phyloP scores from a whole-genome alignment of 2,888 invertebrate genomes.

The Patella depressa region DNA sequence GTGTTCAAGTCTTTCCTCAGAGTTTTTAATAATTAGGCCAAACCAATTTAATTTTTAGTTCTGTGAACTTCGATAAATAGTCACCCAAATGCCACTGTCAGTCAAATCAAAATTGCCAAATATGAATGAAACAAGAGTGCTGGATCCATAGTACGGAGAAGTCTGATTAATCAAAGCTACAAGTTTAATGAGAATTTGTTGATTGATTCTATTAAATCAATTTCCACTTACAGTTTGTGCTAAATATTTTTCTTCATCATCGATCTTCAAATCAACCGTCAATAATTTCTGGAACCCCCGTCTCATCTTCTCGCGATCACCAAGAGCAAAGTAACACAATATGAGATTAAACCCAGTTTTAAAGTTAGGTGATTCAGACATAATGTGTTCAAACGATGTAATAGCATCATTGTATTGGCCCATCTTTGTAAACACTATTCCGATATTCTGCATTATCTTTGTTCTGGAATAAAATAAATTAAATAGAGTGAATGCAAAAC shows the following conservation, averaged over 20 bases:
- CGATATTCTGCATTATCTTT: slow-evolving; percentile 98
- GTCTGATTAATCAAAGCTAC: too few species aligned
- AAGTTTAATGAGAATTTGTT: too few species aligned
- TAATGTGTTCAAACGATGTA: slow-evolving; percentile 96
- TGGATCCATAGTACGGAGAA: too few species aligned
- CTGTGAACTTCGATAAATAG: too few species aligned
- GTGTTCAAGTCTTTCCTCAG: too few species aligned
- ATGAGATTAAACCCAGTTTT: slow-evolving; percentile 91
- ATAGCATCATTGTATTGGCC: slow-evolving; percentile 97
- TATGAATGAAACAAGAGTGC: too few species aligned
- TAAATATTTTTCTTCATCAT: slow-evolving; percentile 82
- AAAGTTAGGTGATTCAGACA: slow-evolving; percentile 94
- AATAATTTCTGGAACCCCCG: slow-evolving; percentile 90
- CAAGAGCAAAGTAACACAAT: slow-evolving; percentile 74
- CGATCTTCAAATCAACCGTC: slow-evolving; percentile 84
- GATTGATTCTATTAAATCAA: neutral
- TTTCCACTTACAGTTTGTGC: slow-evolving; percentile 66
- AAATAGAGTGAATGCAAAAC: too few species aligned
- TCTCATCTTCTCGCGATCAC: slow-evolving; percentile 93
- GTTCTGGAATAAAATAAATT: slow-evolving; percentile 75
- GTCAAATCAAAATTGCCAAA: too few species aligned
- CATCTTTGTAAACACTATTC: slow-evolving; percentile 93
- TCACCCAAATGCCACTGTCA: too few species aligned
- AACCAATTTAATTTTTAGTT: too few species aligned
- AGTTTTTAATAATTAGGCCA: too few species aligned